These are phyloP conservation scores for Notoglanidium macrostoma DNA, from an alignment of 2,797 vertebrate genomes.

Conservation along the genomic window DNA sequence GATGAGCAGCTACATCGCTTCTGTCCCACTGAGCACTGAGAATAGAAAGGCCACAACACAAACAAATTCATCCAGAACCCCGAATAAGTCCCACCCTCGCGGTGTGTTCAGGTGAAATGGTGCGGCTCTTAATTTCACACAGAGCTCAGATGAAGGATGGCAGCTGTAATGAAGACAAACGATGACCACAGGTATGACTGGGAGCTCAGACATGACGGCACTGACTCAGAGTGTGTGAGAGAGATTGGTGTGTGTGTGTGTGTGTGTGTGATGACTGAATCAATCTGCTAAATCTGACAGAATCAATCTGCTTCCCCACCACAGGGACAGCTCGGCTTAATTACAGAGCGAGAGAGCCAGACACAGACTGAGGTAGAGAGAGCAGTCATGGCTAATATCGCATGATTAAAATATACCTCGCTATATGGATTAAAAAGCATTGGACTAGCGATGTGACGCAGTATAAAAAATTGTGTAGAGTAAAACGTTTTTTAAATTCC, in stretches of 20 bases:
- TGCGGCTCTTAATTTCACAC: constrained; percentile 37
- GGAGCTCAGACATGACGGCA: constrained; percentile 40
- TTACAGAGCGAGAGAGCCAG: constrained; percentile 8
- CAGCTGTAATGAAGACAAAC: constrained; percentile 51
- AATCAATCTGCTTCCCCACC: constrained; percentile 57
- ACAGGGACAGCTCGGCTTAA: constrained; percentile 45
- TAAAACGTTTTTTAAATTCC: neutral
- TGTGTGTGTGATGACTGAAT: constrained; percentile 49
- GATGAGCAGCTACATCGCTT: constrained; percentile 55
- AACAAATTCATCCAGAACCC: neutral
- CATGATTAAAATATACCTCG: neutral
- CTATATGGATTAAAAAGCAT: neutral
- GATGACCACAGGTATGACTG: constrained; percentile 37
- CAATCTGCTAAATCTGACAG: constrained; percentile 56
- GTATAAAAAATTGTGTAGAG: neutral
- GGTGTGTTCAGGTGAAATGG: constrained; percentile 15
- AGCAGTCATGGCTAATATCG: neutral
- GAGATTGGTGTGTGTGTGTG: constrained; percentile 28
- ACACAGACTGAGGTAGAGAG: too few species aligned
- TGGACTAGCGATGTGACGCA: neutral
- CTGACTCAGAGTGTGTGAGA: constrained; percentile 11
- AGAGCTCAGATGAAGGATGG: constrained; percentile 26
- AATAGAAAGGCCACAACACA: constrained; percentile 42
- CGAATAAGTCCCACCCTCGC: neutral
- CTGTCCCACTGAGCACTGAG: constrained; percentile 47